Conservation (phyloP, 2,113 vertebrate species). For the Planiliza haematocheilus region DNA sequence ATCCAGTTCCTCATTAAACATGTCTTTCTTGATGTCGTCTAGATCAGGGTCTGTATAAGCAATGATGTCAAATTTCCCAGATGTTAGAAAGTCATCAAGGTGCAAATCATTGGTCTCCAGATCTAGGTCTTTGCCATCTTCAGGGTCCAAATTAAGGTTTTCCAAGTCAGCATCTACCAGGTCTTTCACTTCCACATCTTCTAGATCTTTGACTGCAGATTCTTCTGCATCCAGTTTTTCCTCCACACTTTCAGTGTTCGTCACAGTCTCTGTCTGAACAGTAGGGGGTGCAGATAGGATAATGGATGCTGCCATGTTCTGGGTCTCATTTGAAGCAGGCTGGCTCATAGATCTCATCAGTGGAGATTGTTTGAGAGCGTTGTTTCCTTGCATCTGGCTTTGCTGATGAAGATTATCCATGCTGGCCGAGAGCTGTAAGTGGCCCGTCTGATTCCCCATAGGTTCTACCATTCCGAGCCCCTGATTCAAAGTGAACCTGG, state of each 20-base stretch:
- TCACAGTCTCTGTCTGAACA: slow-evolving; percentile 78
- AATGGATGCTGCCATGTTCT: slow-evolving; percentile 80
- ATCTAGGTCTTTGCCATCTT: slow-evolving; percentile 96
- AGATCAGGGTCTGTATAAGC: slow-evolving; percentile 96
- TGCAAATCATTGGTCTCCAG: slow-evolving; percentile 94
- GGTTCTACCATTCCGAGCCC: slow-evolving; percentile 86
- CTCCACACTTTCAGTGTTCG: slow-evolving; percentile 80
- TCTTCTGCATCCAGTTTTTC: slow-evolving; percentile 94
- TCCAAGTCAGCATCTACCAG: slow-evolving; percentile 94
- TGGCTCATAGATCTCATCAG: slow-evolving; percentile 88
- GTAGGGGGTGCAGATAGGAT: slow-evolving; percentile 74
- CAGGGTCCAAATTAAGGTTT: slow-evolving; percentile 92
- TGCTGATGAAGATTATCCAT: slow-evolving; percentile 88
- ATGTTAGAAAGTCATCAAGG: slow-evolving; percentile 94
- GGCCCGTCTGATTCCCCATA: slow-evolving; percentile 76
- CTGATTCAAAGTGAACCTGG: slow-evolving; percentile 79
- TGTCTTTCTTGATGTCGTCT: slow-evolving; percentile 94
- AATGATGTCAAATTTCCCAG: slow-evolving; percentile 97
- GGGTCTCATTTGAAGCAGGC: slow-evolving; percentile 83
- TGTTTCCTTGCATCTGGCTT: slow-evolving; percentile 78
- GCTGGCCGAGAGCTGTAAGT: slow-evolving; percentile 82
- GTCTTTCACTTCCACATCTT: slow-evolving; percentile 95
- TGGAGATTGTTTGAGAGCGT: slow-evolving; percentile 76
- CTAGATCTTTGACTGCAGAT: slow-evolving; percentile 91
- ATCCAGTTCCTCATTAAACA: slow-evolving; percentile 96